phyloP scores from a whole-genome alignment of 2,113 vertebrate species.

The Chiloscyllium plagiosum region DNA sequence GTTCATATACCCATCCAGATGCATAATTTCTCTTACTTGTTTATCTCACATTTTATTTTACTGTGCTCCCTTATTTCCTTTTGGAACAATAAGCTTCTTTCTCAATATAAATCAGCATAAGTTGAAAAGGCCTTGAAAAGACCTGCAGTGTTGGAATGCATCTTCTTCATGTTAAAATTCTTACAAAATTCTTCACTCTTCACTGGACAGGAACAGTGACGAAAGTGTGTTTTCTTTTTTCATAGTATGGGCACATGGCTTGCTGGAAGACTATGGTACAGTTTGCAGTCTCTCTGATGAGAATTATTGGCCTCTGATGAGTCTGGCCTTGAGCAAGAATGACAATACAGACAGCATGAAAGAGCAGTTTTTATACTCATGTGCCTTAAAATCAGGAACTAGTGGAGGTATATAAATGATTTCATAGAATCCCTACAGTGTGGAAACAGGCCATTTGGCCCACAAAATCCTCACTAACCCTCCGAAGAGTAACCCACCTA shows the following conservation, averaged over 20 bases:
- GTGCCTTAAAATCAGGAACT: too few species aligned
- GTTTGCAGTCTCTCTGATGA: not conserved
- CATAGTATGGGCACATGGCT: not conserved
- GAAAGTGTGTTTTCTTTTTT: not conserved
- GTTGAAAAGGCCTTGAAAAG: not conserved
- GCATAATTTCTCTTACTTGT: not conserved
- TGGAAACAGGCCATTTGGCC: too few species aligned
- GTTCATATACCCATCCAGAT: too few species aligned
- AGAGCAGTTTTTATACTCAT: too few species aligned
- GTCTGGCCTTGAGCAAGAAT: not conserved
- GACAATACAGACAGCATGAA: not conserved
- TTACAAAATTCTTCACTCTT: not conserved
- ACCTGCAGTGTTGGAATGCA: not conserved
- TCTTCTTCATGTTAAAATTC: not conserved
- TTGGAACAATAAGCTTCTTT: not conserved
- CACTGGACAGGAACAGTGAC: not conserved
- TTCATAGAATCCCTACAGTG: too few species aligned
- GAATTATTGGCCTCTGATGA: not conserved
- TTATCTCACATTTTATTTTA: not conserved
- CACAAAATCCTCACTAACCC: too few species aligned
- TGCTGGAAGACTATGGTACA: not conserved
- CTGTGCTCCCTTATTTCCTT: not conserved
- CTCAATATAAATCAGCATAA: not conserved
- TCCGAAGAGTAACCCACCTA: too few species aligned
- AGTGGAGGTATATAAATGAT: too few species aligned